These are phyloP conservation scores for Excalfactoria chinensis DNA, from an alignment of 2,113 vertebrate species.

Conservation along the genomic window DNA sequence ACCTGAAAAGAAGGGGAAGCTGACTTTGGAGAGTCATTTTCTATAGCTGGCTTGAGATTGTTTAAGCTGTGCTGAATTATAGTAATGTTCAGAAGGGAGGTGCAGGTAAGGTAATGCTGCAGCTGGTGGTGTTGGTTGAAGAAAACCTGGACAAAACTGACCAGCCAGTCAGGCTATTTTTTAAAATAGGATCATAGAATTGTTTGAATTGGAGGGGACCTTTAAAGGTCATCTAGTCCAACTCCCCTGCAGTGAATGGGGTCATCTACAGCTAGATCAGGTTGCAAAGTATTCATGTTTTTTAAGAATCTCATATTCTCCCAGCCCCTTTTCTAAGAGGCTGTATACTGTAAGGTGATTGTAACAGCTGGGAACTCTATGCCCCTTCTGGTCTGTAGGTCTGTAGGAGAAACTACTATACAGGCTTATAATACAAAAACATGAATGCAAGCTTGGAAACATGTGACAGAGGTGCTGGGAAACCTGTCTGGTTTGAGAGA, in stretches of 20 bases:
- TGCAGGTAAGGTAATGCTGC: not conserved
- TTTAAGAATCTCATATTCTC: not conserved
- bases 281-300: not conserved
- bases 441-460: not conserved
- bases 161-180: rapidly evolving
- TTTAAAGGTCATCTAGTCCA: too few relatives aligned
- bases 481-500: not conserved
- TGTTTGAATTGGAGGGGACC: too few relatives aligned
- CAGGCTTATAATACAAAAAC: not conserved
- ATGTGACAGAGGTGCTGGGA: rapidly evolving
- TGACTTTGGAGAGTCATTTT: not conserved
- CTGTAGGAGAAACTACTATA: not conserved
- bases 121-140: not conserved
- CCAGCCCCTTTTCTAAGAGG: not conserved
- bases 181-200: too few relatives aligned
- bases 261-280: too few relatives aligned
- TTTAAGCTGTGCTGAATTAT: not conserved
- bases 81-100: not conserved
- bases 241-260: too few relatives aligned
- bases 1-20: not conserved
- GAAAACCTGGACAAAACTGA: not conserved
- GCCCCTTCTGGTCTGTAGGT: not conserved
- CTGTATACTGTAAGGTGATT: not conserved
- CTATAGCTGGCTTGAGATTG: not conserved
- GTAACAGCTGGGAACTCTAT: not conserved